Conservation (phyloP, 1,140 invertebrate genomes). For the Brachionus paranguensis region DNA sequence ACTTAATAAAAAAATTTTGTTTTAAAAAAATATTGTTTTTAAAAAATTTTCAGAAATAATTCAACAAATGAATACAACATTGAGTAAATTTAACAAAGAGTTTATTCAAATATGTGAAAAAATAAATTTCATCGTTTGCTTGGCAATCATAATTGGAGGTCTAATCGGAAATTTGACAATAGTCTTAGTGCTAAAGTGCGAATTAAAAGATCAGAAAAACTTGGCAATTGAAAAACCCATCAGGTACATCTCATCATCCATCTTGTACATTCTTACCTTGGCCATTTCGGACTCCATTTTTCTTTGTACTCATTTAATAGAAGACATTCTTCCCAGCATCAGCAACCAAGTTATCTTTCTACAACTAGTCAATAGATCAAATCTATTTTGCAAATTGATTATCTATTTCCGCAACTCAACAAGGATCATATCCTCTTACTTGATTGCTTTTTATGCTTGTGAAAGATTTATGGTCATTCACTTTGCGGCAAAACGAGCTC, state of each 20-base stretch:
- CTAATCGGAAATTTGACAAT: no score
- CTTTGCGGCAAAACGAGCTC: background rate
- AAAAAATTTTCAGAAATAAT: no score
- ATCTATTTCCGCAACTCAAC: background rate
- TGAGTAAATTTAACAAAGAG: no score
- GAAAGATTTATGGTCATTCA: background rate
- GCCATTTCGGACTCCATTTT: background rate
- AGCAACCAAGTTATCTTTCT: background rate
- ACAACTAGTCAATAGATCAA: background rate
- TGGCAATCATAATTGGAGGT: no score
- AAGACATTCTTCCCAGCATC: background rate
- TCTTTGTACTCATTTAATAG: conserved; percentile 5
- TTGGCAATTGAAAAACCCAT: background rate
- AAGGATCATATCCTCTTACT: background rate
- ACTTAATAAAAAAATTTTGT: no score
- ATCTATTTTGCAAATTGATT: background rate
- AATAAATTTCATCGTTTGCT: no score
- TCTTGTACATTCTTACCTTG: background rate
- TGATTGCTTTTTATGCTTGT: background rate
- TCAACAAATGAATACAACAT: no score
- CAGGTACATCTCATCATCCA: background rate
- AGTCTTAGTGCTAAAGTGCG: no score
- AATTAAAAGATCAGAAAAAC: no score
- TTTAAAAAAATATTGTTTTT: no score
- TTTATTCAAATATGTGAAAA: no score